Conservation (phyloP, 2,113 vertebrate species). For the Oophaga pumilio region DNA sequence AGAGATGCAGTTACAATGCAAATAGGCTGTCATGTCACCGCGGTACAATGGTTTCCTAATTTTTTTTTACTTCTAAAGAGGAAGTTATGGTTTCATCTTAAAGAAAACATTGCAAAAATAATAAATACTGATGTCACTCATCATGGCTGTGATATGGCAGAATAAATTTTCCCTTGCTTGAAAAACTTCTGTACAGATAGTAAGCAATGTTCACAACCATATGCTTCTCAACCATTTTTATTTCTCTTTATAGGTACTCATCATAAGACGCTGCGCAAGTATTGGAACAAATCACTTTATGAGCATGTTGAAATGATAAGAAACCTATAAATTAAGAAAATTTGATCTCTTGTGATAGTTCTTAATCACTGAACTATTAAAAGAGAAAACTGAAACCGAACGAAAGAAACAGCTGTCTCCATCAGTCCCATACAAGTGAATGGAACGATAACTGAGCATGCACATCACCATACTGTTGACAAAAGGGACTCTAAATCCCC, state of each 20-base stretch:
- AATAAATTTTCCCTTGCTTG: not conserved
- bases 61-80: conserved; percentile 3
- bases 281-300: not conserved
- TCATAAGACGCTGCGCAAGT: not conserved
- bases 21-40: conserved; percentile 27
- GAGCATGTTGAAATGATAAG: not conserved
- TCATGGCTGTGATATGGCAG: not conserved
- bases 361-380: not conserved
- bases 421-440: no score
- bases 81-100: not conserved
- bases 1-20: conserved; percentile 46
- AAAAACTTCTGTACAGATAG: not conserved
- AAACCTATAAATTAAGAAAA: not conserved
- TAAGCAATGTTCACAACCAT: not conserved
- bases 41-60: conserved; percentile 4
- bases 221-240: no score
- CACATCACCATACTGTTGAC: no score
- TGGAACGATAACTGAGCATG: no score
- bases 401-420: no score
- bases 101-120: conserved; percentile 25
- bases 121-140: conserved; percentile 1
- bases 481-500: no score
- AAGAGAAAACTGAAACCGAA: no score
- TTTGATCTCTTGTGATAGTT: not conserved
- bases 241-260: no score